Percentiles rank a stretch among this genome's conserved stretches.
Conservation (phyloP, 2,113 vertebrate genomes). For the Sinocyclocheilus anophthalmus region DNA sequence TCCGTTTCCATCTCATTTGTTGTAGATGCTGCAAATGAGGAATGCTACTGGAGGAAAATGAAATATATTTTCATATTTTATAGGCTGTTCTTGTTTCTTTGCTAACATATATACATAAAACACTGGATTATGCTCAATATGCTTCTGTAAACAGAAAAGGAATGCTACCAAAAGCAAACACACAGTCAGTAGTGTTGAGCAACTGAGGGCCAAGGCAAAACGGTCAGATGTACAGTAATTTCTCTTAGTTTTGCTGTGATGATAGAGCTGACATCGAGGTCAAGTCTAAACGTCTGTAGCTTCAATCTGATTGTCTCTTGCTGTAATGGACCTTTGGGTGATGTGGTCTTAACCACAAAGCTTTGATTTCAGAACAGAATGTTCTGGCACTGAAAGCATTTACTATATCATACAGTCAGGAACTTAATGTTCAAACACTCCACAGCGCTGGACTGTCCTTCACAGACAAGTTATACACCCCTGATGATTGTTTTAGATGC, state of each 20-base stretch:
- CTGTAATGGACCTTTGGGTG: neutral
- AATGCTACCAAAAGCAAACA: neutral
- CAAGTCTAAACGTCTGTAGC: neutral
- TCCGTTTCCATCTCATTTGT: conserved; percentile 9
- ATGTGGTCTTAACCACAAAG: neutral
- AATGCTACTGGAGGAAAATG: neutral
- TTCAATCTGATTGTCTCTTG: neutral
- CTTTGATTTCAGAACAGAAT: conserved; percentile 16
- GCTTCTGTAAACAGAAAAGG: neutral
- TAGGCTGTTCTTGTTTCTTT: neutral
- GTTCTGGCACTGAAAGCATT: neutral
- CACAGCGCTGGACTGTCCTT: neutral
- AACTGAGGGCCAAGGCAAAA: neutral
- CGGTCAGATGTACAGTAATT: neutral
- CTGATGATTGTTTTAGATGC: neutral
- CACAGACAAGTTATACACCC: neutral
- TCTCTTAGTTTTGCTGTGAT: conserved; percentile 4
- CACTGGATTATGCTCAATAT: neutral
- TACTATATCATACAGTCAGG: neutral
- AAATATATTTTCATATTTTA: neutral
- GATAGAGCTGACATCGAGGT: neutral
- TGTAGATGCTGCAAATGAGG: conserved; percentile 6
- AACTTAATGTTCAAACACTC: neutral
- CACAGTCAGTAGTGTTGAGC: neutral
- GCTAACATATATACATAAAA: conserved; percentile 1